Evolutionary conservation across 2,113 vertebrate genomes (phyloP).

Genomic region (Noctilio leporinus): DNA sequence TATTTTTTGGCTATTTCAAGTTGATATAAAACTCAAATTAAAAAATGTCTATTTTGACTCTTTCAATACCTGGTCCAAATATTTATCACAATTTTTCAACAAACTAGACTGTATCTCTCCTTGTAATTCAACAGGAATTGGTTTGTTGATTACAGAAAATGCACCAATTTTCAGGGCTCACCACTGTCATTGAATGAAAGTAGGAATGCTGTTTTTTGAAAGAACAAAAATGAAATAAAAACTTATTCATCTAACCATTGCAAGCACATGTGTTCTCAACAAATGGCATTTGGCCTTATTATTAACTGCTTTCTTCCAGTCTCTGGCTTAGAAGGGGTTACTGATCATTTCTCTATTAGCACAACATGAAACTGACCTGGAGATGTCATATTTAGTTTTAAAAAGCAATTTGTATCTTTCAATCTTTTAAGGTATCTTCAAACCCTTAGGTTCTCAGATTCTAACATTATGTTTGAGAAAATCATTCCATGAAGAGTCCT

Average conservation of each 20-base stretch:
- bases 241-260: neutral
- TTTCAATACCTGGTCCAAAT: neutral
- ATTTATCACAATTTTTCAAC: neutral
- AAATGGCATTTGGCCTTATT: neutral
- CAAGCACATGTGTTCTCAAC: neutral
- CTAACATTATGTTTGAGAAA: neutral
- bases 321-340: neutral
- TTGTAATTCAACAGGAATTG: neutral
- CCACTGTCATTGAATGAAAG: neutral
- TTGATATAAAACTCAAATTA: neutral
- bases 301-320: neutral
- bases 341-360: neutral
- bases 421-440: neutral
- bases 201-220: neutral
- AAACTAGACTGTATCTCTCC: neutral
- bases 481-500: neutral
- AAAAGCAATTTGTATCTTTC: neutral
- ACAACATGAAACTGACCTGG: neutral
- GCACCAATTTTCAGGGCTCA: neutral
- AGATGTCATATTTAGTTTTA: neutral
- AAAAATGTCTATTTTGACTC: neutral
- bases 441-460: neutral
- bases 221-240: neutral
- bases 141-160: neutral
- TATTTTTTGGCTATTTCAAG: neutral